Evolutionary conservation across 2,113 vertebrate species (phyloP), one percentile per base, ranked within the genome.

Genomic region (Serinus canaria): DNA sequence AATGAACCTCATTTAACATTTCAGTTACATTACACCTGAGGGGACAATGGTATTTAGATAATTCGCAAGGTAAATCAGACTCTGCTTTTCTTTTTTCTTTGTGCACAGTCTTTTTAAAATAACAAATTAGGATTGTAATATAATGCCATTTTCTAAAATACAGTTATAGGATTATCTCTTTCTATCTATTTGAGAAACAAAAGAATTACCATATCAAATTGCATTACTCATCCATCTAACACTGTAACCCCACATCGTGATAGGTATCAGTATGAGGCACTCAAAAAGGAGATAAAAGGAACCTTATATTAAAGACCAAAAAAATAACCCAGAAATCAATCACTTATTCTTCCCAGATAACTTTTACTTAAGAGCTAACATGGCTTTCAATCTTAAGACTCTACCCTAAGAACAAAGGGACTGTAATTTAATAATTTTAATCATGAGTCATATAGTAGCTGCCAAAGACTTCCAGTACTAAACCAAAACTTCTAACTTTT

Each of bases 141-240:
- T 25, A 87, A 89, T 39, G 37, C 10, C 31, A 50, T 82, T 91
- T 52, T 62, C 49, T 52, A 50, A 87, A 89, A 90, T 10, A 82
- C 19, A 59, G 39, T 69, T 74, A 77, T 23, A 92, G 39, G 27
- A 68, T 81, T 91, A 81, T 81, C 25, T 58, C 49, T 66, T 70
- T 46, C 41, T 47, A n/a, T 28, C 49, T 83, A 47, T 68, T 30
- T 60, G 28, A 76, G 49, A 93, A 89, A 89, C 78, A 85, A 49
- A 91, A 76, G 33, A 93, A 91, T 90, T 91, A 89, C 24, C 37
- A n/a, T 56, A 91, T 68, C 35, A 73, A 91, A 91, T 49, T 81
- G 62, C 78, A 87, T 91, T 89, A 95, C 62, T 91, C 81, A 84
- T 91, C 64, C 50, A 86, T 43, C 73, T 89, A 95, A 84, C 16